Percentiles rank a stretch among this genome's conserved stretches.
These are phyloP conservation scores for Phainopepla nitens DNA, from an alignment of 2,113 vertebrate species.

Conservation along the genomic window DNA sequence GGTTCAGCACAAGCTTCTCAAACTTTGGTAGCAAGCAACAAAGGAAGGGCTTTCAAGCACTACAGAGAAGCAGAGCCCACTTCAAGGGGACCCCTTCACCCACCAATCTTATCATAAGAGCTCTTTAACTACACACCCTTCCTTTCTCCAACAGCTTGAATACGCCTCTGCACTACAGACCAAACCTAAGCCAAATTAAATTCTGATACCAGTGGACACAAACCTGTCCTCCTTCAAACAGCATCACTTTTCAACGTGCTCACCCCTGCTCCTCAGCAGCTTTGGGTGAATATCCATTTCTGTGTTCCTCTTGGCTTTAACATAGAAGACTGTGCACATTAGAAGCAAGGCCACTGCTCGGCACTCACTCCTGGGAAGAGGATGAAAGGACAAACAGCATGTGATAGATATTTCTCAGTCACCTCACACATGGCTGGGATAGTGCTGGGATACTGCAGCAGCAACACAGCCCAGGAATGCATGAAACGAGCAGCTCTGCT, in stretches of 20 bases:
- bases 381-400: background rate
- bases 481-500: background rate
- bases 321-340: rapidly evolving
- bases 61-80: background rate
- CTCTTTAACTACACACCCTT: background rate
- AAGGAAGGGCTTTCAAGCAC: background rate
- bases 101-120: background rate
- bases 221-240: background rate
- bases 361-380: background rate
- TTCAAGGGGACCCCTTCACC: background rate
- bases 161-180: background rate
- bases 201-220: background rate
- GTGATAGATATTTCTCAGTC: background rate
- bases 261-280: background rate
- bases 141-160: background rate
- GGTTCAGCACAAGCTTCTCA: background rate
- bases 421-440: background rate
- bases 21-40: background rate
- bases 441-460: background rate
- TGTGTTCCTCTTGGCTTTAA: background rate
- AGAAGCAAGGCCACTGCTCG: background rate
- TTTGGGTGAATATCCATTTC: background rate
- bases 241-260: background rate
- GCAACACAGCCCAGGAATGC: background rate
- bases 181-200: background rate